Base-by-base conservation (phyloP, 2,797 vertebrate genomes). In the Phaenicophaeus curvirostris region DNA sequence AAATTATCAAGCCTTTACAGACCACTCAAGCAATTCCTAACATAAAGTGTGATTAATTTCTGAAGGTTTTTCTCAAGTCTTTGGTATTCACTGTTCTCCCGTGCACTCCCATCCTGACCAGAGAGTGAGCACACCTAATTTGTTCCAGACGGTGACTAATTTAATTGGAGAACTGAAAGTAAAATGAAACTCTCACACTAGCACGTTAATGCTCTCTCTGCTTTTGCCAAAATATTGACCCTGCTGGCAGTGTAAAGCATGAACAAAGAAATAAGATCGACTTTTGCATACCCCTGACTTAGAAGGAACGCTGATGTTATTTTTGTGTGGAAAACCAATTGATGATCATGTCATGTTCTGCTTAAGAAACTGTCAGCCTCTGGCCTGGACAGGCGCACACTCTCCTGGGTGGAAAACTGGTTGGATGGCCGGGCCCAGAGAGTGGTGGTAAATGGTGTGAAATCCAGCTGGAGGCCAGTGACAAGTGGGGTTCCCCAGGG, bases 121-220 rank as follows among this genome's bases (percentile, higher is more conserved):
- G 50, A 30, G 30, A 83, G 54, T 54, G 66, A 94, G 61, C 27
- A 75, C 46, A 75, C 8, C 27, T 91, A 41, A 59, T 80, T 94
- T 96, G 51, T 83, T 89, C 71, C 86, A 96, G 59, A 31, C 6
- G 5, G 80, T 87, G 85, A 95, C 86, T 96, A 95, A 96, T 91
- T 96, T 93, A 68, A 77, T 69, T 84, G 89, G 86, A 87, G 81
- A 96, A 87, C 93, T 84, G 53, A 71, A 94, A 90, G 78, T 44
- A 79, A 93, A 96, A 85, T 74, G 46, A 92, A 95, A 80, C 75
- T 69, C 61, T 91, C 72, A 53, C 33, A 54, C 44, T 37, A 62
- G 58, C 81, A 95, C 42, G 27, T 77, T 72, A 66, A 27, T 48
- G 53, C n/a, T n/a, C n/a, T 85, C 87, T 81, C 51, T 91, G 76